Base-by-base conservation (phyloP, 2,888 invertebrate genomes). In the Sarcophaga subvicina region DNA sequence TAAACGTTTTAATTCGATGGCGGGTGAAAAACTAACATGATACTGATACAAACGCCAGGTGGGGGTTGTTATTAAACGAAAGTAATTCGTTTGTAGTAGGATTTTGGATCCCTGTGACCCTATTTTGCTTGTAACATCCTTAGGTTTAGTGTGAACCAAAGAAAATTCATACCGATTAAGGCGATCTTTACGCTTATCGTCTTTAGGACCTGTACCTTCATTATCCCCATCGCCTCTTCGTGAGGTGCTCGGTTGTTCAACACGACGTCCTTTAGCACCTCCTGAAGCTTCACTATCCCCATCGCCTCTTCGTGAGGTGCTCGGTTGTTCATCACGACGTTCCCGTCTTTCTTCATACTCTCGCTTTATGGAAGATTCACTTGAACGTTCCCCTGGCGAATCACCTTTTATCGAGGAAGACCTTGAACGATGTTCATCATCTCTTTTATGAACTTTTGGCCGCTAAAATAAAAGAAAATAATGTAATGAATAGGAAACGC, bases 21-120 rank as follows among this genome's bases (percentile, higher is more conserved):
- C 95, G 0, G 97, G 97, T 0, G 94, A 91, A 88, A 97, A 95
- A 88, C 96, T 96, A 0, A 98, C 97, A 37, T 95, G 94, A 91
- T 97, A 97, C 85, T 97, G 96, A 87, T 95, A 95, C 1, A 98
- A 92, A 5, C 90, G 90, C 97, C 97, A 98, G 77, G 96, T 94
- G 0, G 96, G 95, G 0, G 94, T 94, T 0, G 95, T 95, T 2
- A 95, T 88, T 0, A 97, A 91, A 0, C 94, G 94, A 89, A 96
- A 97, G 89, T 96, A 97, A 90, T 98, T 98, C 0, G 96, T 94
- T 89, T 69, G 88, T 2, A 97, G 90, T 1, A 92, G 90, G 0
- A 96, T 90, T 0, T 91, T 91, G 0, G 82, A 88, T 0, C 97
- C 96, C 10, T 93, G 90, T 0, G 85, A 85, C 3, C 96, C 96